phyloP scores from a whole-genome alignment of 2,888 invertebrate species.

The Elysia crispata region DNA sequence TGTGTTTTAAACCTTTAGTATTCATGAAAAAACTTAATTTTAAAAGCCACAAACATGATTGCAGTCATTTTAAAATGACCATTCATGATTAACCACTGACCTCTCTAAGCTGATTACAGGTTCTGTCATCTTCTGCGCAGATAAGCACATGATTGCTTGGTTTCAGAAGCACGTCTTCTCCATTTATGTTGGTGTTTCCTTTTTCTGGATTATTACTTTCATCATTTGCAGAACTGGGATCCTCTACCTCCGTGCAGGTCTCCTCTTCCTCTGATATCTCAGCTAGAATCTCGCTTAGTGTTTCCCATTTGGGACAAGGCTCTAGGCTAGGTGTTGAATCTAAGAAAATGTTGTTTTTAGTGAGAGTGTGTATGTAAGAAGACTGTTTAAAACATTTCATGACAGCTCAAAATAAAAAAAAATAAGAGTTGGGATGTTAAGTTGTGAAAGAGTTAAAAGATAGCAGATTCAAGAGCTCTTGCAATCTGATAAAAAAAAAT shows the following conservation, averaged over 20 bases:
- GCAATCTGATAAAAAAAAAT: too few species aligned
- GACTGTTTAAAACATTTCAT: too few species aligned
- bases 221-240: background rate
- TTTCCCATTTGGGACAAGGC: slow-evolving; percentile 92
- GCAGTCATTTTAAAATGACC: too few species aligned
- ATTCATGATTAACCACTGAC: slow-evolving; percentile 52
- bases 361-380: background rate
- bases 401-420: too few species aligned
- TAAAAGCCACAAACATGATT: too few species aligned
- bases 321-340: slow-evolving; percentile 82
- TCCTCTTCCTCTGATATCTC: slow-evolving; percentile 86
- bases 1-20: too few species aligned
- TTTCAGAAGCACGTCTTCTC: background rate
- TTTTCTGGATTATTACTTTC: too few species aligned
- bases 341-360: background rate
- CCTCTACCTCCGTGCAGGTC: slow-evolving; percentile 15
- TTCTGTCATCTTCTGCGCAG: slow-evolving; percentile 89
- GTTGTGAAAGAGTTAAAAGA: too few species aligned
- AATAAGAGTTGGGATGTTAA: background rate
- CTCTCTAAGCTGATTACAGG: slow-evolving; percentile 85
- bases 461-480: background rate
- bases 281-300: slow-evolving; percentile 87
- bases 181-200: background rate
- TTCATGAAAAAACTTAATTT: too few species aligned
- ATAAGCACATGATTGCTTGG: slow-evolving; percentile 84